Evolutionary conservation across 2,888 invertebrate genomes (phyloP).

Genomic region (Epinotia demarniana): DNA sequence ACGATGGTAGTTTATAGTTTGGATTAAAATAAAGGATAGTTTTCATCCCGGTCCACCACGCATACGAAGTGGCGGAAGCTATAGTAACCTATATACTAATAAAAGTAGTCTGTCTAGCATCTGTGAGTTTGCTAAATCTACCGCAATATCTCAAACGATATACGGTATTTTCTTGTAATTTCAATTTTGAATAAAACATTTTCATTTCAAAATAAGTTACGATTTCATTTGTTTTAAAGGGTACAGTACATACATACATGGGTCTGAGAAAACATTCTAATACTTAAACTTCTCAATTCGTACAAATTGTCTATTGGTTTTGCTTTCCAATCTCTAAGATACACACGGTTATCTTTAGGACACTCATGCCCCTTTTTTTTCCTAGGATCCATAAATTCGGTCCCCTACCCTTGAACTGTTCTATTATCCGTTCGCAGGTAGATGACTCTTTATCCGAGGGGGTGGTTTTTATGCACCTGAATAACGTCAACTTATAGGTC

Average conservation of each 20-base stretch:
- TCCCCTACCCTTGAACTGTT: conserved; percentile 49
- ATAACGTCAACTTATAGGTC: conserved; percentile 25
- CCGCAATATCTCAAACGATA: background rate
- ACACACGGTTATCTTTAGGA: conserved; percentile 22
- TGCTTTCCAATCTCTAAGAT: conserved; percentile 24
- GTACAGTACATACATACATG: too few relatives aligned
- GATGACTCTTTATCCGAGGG: conserved; percentile 53
- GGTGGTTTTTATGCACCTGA: conserved; percentile 34
- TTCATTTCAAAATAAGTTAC: background rate
- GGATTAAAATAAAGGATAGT: too few relatives aligned
- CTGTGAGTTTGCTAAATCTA: background rate
- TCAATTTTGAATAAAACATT: conserved; percentile 3
- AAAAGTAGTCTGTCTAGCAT: background rate
- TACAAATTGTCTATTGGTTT: conserved; percentile 24
- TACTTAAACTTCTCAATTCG: background rate
- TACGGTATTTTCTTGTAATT: background rate
- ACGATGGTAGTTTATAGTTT: too few relatives aligned
- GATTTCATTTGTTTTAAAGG: background rate
- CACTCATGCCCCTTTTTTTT: conserved; percentile 46
- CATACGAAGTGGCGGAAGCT: too few relatives aligned
- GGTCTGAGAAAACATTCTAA: conserved; percentile 13
- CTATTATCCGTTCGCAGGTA: conserved; percentile 57
- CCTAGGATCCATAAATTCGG: conserved; percentile 48
- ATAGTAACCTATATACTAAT: too few relatives aligned
- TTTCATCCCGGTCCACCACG: too few relatives aligned